Conservation (phyloP, 2,888 invertebrate species). For the Himalopsyche anomala region DNA sequence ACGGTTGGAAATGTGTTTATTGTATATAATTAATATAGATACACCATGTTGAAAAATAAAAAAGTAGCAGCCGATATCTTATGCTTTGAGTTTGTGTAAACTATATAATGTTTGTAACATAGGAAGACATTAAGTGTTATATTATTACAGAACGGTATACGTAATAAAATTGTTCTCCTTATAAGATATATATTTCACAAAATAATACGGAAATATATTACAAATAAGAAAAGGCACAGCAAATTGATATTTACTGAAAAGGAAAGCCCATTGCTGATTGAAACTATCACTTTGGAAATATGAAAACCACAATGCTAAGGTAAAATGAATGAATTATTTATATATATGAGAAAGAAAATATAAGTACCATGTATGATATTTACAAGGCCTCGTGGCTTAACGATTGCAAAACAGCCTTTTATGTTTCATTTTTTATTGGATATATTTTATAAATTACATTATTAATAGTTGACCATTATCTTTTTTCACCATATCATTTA, state of each 20-base stretch:
- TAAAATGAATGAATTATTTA: not conserved
- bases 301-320: not conserved
- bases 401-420: not conserved
- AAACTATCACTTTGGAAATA: not conserved
- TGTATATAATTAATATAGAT: too few relatives aligned
- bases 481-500: conserved; percentile 19
- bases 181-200: not conserved
- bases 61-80: too few relatives aligned
- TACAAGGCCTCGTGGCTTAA: not conserved
- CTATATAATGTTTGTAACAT: too few relatives aligned
- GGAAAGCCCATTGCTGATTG: not conserved
- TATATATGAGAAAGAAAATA: too few relatives aligned
- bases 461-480: conserved; percentile 34
- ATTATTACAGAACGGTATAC: too few relatives aligned
- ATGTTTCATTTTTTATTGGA: not conserved
- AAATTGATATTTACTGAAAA: conserved; percentile 14
- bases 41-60: too few relatives aligned
- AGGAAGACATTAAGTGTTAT: too few relatives aligned
- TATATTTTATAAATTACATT: conserved; percentile 14
- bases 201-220: conserved; percentile 16
- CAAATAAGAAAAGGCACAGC: not conserved
- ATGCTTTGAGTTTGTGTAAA: too few relatives aligned
- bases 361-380: not conserved
- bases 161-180: conserved; percentile 1
- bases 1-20: too few relatives aligned